Evolutionary conservation across 2,888 invertebrate species (phyloP), one percentile per base, ranked within the genome.

Genomic region (Coenonympha glycerion): DNA sequence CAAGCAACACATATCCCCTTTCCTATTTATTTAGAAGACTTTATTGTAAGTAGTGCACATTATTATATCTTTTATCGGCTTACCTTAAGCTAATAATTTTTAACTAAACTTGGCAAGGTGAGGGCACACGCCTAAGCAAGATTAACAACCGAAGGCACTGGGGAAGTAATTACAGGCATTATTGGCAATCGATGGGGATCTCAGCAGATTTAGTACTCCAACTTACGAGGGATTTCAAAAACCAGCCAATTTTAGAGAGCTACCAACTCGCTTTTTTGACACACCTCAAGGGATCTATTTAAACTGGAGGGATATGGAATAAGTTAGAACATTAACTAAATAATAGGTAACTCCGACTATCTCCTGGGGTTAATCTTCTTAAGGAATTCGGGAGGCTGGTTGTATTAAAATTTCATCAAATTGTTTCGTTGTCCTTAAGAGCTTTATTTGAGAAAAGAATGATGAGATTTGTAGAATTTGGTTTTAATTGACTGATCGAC

Each of bases 131-230:
- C 63, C 63, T 73, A 73, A 73, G 71, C 68, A 71, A 73, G 75
- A 75, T 75, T 73, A 72, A 84, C 78, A 76, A 73, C 68, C 64
- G 37, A 63, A 68, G 68, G 66, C 66, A 63, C 69, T 63, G 64
- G 66, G 64, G 69, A 65, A 70, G 80, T 82, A 83, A 83, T 84
- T 84, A 84, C 79, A 62, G 72, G 69, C 77, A 77, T 82, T 83
- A 83, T 81, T 79, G 79, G 74, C 81, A 78, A 76, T 79, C 78
- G 77, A 79, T 79, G 71, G 71, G 71, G 68, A 65, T 63, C 68
- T 66, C 62, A 65, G 61, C 69, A 76, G 79, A 82, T 79, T 80
- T 79, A 79, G 72, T 74, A 66, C 70, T 56, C 62, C 53, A 60
- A 67, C 68, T 71, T 62, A 54, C 52, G 52, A 48, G 60, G 59